phyloP scores from a whole-genome alignment of 2,113 vertebrate genomes.

The Solea senegalensis region DNA sequence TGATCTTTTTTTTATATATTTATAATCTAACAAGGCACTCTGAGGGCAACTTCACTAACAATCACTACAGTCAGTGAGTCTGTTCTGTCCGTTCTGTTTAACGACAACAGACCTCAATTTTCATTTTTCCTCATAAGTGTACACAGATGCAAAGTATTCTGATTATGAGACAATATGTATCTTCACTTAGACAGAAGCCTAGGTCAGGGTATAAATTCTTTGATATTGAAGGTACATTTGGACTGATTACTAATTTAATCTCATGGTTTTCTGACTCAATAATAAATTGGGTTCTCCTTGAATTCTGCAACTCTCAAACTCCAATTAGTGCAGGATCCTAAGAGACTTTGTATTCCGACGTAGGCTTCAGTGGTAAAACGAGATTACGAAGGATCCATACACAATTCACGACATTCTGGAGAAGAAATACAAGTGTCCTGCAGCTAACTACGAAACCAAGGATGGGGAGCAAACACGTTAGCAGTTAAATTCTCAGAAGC shows the following conservation, averaged over 20 bases:
- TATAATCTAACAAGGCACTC: constrained; percentile 32
- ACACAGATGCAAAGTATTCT: neutral
- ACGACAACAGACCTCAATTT: neutral
- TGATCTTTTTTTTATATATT: constrained; percentile 4
- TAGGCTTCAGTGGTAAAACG: constrained; percentile 35
- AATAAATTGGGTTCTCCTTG: constrained; percentile 4
- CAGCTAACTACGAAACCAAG: constrained; percentile 62
- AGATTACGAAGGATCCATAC: constrained; percentile 25
- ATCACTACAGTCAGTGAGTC: constrained; percentile 20
- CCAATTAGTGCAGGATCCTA: constrained; percentile 24
- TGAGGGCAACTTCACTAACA: constrained; percentile 8
- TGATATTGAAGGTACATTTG: neutral
- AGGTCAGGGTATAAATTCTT: constrained; percentile 37
- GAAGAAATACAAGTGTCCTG: constrained; percentile 48
- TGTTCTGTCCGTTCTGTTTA: neutral
- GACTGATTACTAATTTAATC: neutral
- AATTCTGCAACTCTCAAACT: constrained; percentile 6
- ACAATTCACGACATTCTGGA: constrained; percentile 50
- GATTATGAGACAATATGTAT: neutral
- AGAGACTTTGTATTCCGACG: constrained; percentile 44
- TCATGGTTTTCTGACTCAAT: neutral
- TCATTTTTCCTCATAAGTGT: neutral
- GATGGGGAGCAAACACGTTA: constrained; percentile 57
- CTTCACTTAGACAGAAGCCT: constrained; percentile 24
- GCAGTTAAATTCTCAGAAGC: constrained; percentile 45